Evolutionary conservation across 2,797 vertebrate genomes (phyloP).

Genomic region (Okamejei kenojei): DNA sequence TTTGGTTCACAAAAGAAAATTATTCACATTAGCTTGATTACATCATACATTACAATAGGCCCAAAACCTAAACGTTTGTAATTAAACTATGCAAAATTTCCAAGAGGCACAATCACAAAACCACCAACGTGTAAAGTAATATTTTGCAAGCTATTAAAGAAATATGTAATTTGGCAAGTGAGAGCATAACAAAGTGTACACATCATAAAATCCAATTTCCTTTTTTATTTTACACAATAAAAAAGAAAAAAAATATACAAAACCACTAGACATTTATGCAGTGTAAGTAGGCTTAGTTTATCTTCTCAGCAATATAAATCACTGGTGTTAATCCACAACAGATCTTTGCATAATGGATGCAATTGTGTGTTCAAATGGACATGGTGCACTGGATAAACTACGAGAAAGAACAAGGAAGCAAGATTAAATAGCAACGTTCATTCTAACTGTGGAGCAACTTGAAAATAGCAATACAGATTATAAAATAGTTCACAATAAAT

Average conservation of each 20-base stretch:
- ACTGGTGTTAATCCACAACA: slow-evolving; percentile 13
- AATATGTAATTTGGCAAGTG: slow-evolving; percentile 29
- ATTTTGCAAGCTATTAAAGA: slow-evolving; percentile 33
- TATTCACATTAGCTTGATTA: slow-evolving; percentile 34
- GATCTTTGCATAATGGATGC: slow-evolving; percentile 26
- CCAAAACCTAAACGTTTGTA: slow-evolving; percentile 34
- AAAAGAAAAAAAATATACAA: slow-evolving; percentile 35
- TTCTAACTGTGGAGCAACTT: background rate
- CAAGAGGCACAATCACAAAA: slow-evolving; percentile 28
- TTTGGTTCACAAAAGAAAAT: slow-evolving; percentile 33
- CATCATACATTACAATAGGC: slow-evolving; percentile 36
- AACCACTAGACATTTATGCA: slow-evolving; percentile 37
- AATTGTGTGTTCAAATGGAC: slow-evolving; percentile 56
- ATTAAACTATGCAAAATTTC: slow-evolving; percentile 34
- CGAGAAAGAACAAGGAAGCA: slow-evolving; percentile 41
- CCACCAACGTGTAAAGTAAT: slow-evolving; percentile 28
- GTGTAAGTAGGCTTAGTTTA: slow-evolving; percentile 14
- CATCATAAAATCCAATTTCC: slow-evolving; percentile 36
- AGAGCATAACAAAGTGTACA: slow-evolving; percentile 36
- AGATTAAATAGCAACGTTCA: slow-evolving; percentile 5
- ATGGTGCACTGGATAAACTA: slow-evolving; percentile 76
- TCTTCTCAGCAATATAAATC: slow-evolving; percentile 37
- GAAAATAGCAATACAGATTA: no score
- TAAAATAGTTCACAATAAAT: background rate
- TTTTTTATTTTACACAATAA: slow-evolving; percentile 36